Evolutionary conservation across 92 coral and sea anemone species (phyloP), one percentile per base, ranked within the genome.

Genomic region (Pocillopora meandrina): DNA sequence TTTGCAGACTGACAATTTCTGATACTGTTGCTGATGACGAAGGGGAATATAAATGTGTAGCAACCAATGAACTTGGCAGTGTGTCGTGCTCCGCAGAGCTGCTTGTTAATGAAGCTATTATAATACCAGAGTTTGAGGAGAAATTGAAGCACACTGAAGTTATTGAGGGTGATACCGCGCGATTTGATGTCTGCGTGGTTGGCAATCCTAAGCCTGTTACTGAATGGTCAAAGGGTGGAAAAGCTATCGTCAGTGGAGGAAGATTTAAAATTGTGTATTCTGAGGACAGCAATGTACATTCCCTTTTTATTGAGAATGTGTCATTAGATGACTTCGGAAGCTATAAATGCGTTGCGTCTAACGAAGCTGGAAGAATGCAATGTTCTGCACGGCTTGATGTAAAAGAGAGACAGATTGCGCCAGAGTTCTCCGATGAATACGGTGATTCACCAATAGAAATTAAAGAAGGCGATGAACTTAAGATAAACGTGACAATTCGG

Each of bases 311-410:
- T 20, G 77, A 87, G 60, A 78, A 90, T 58, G 90, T 83, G n/a
- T 74, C 87, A 5, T 75, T 87, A 60, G 90, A 92, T 19, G 98
- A 95, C 61, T 87, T 85, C 57, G 98, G 98, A 10, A 89, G 88
- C 19, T 95, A 95, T 84, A 92, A 95, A 64, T 95, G 98, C 77
- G 89, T 92, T 12, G 98, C 96, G 7, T 73, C 87, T 5, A 96
- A 96, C 76, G 92, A 89, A 15, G 98, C 85, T 20, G 98, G 98
- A 3, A 91, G 91, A 73, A 90, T 92, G 15, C 94, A 93, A 66
- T 92, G 98, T 74, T 92, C 94, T 72, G 98, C 89, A 31, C 87
- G 93, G 58, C 88, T 96, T 18, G 98, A 90, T 12, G 95, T 94
- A 13, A 96, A 87, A 42, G 96, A 95, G 75, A 86, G 89, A 82